A percentile compares a stretch with the other conserved stretches of the same genome.
Conservation (phyloP, 2,888 invertebrate species). For the Dryocosmus kuriphilus region DNA sequence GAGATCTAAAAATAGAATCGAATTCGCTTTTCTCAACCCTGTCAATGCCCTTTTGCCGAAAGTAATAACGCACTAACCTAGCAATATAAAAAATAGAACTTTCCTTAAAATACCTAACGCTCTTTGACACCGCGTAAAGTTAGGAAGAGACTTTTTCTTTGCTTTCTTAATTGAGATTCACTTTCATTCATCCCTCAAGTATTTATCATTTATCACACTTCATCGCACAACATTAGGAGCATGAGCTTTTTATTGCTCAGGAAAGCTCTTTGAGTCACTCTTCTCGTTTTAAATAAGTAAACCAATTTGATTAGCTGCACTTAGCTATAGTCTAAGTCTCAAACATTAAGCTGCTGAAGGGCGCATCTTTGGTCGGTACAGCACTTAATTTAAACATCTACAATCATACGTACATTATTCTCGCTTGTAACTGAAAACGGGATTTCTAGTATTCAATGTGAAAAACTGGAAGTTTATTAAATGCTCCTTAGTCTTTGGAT, state of each 20-base stretch:
- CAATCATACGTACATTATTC: conserved; percentile 31
- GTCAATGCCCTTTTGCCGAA: conserved; percentile 42
- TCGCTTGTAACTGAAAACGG: neutral
- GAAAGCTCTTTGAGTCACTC: conserved; percentile 35
- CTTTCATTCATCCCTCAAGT: conserved; percentile 20
- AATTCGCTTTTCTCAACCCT: conserved; percentile 47
- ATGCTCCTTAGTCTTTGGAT: neutral
- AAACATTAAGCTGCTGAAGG: conserved; percentile 37
- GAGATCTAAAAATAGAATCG: conserved; percentile 60
- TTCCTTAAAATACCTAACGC: conserved; percentile 49
- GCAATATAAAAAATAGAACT: conserved; percentile 63
- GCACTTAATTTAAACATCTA: conserved; percentile 51
- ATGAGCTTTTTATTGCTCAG: conserved; percentile 12
- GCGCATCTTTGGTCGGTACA: conserved; percentile 52
- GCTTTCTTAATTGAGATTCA: conserved; percentile 44
- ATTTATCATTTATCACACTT: conserved; percentile 28
- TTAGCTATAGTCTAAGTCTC: conserved; percentile 26
- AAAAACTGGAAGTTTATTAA: conserved; percentile 5
- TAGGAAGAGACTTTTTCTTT: conserved; percentile 52
- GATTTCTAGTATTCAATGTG: conserved; percentile 9
- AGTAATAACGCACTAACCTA: conserved; percentile 50
- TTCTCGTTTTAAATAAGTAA: conserved; percentile 34
- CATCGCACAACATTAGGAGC: conserved; percentile 23
- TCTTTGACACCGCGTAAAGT: conserved; percentile 56
- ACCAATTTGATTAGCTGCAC: conserved; percentile 23